Evolutionary conservation across 2,797 vertebrate genomes (phyloP).

Genomic region (Danio tinwini): DNA sequence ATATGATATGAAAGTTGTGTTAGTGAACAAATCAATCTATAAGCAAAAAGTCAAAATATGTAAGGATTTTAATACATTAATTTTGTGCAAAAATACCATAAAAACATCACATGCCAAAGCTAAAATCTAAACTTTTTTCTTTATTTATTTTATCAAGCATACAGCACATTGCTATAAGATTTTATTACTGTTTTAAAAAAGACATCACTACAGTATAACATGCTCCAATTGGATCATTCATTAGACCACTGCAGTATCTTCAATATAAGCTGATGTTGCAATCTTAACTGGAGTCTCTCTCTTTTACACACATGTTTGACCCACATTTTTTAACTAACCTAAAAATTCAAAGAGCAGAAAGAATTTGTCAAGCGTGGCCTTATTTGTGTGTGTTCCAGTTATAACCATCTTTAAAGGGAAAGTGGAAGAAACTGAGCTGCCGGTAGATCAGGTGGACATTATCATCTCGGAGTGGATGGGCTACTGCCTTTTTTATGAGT

Average conservation of each 20-base stretch:
- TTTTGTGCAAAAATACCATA: no score
- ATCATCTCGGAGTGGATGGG: slow-evolving; percentile 99
- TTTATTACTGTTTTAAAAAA: no score
- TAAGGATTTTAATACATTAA: no score
- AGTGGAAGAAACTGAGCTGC: slow-evolving; percentile 96
- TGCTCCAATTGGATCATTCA: not conserved
- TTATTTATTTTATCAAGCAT: not conserved
- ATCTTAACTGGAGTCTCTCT: not conserved
- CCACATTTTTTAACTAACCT: slow-evolving; percentile 26
- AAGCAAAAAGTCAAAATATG: no score
- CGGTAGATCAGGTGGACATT: slow-evolving; percentile 95
- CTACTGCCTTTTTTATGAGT: slow-evolving; percentile 97
- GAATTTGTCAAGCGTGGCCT: slow-evolving; percentile 26
- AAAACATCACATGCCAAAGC: no score
- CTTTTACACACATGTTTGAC: slow-evolving; percentile 5
- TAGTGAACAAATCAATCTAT: no score
- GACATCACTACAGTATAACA: no score
- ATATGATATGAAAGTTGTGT: no score
- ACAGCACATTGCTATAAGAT: not conserved
- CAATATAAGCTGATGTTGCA: slow-evolving; percentile 29
- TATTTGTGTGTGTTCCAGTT: slow-evolving; percentile 80
- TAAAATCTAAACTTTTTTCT: no score
- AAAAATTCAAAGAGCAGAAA: not conserved
- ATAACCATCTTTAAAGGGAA: slow-evolving; percentile 98
- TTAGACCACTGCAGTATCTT: slow-evolving; percentile 7